Evolutionary conservation across 2,797 vertebrate genomes (phyloP), one percentile per base, ranked within the genome.

Genomic region (Chrysocyon brachyurus): DNA sequence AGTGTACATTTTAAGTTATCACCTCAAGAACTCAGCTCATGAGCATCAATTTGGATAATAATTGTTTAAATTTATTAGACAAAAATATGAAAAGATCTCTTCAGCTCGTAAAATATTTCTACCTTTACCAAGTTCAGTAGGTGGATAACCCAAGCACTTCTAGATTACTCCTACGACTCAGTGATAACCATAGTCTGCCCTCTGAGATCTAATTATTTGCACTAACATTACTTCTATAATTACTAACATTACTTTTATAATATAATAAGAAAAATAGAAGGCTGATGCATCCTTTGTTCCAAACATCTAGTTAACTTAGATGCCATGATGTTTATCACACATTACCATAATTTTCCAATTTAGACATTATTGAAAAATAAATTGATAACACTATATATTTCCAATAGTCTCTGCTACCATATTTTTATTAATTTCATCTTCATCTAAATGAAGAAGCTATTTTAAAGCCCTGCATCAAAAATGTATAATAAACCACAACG

Each of bases 111-210:
- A 96, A 96, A 0, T 54, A 22, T 57, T 96, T 96, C 59, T 91
- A 87, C 84, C 56, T 91, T 92, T 89, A 90, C 46, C 91, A 94
- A 94, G 6, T 3, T 6, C 5, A 96, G 70, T 73, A 98, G 79
- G 52, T 85, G 31, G 61, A 95, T 28, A 96, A 84, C 2, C 16
- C 28, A 92, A 56, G 56, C 40, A 33, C 49, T 77, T 66, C 64
- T 19, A 40, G 57, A 86, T 66, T 52, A 84, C 16, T 70, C 33
- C 36, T 72, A 75, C 36, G 93, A 94, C n/a, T 79, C 0, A 14
- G 31, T 17, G 87, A 40, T 46, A 40, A 90, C 70, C 70, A 56
- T 1, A 40, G n/a, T 19, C 94, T 94, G 8, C 24, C 89, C 81
- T 70, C 82, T 40, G 22, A 56, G 19, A 96, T 24, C 24, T 40